These are phyloP conservation scores for Monomorium pharaonis DNA, from an alignment of 1,140 invertebrate species.

Conservation along the genomic window DNA sequence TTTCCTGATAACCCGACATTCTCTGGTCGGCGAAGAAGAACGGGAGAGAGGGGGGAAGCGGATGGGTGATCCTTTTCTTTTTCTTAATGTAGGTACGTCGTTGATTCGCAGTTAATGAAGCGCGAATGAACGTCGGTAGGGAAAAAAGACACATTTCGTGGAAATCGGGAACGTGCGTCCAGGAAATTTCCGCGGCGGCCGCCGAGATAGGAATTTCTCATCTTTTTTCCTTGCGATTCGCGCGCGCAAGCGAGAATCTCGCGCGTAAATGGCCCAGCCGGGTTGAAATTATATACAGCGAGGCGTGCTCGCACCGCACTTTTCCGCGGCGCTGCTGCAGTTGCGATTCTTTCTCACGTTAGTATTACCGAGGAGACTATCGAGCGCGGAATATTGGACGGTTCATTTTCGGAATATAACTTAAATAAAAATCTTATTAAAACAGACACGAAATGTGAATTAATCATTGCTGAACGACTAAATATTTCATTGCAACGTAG, in stretches of 20 bases:
- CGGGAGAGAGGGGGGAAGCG: not conserved
- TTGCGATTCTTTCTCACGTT: slow-evolving; percentile 15
- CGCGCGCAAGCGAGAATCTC: slow-evolving; percentile 3
- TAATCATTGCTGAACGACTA: not conserved
- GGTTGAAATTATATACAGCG: slow-evolving; percentile 18
- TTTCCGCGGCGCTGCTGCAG: slow-evolving; percentile 15
- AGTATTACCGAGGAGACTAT: not conserved
- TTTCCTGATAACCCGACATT: slow-evolving; percentile 28
- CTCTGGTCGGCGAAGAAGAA: not conserved
- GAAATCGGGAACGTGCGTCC: slow-evolving; percentile 10
- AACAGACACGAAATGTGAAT: not conserved
- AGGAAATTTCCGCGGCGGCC: not conserved
- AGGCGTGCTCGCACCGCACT: slow-evolving; percentile 12
- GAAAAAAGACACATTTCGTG: slow-evolving; percentile 10
- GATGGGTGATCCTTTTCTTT: slow-evolving; percentile 24
- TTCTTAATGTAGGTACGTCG: slow-evolving; percentile 52
- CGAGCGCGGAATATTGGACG: not conserved
- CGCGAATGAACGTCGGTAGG: slow-evolving; percentile 19
- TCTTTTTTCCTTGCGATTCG: slow-evolving; percentile 8
- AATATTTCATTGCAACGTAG: too few relatives aligned
- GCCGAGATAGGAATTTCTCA: not conserved
- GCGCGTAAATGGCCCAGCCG: slow-evolving; percentile 23
- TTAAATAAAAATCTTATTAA: slow-evolving; percentile 2
- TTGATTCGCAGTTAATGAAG: slow-evolving; percentile 55
- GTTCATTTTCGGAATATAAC: not conserved